Conservation (phyloP, 2,797 vertebrate genomes). For the Alosa sapidissima region DNA sequence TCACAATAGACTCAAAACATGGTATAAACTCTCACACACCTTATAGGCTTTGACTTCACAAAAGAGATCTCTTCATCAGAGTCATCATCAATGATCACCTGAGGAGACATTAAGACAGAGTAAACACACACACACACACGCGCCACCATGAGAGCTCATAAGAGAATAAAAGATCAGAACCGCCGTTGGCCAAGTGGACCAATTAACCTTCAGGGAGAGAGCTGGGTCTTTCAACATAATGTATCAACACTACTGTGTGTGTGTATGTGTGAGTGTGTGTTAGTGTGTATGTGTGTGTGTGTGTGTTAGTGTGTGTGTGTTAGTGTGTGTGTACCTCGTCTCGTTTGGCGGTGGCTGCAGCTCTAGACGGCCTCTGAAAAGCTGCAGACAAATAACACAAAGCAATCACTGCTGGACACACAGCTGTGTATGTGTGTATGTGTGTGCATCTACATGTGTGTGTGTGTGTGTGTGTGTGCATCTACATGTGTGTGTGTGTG, state of each 20-base stretch:
- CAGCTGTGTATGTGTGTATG: neutral
- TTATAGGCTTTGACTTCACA: conserved; percentile 32
- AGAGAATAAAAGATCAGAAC: too few relatives aligned
- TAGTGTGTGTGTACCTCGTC: neutral
- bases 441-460: too few relatives aligned
- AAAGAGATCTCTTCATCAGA: conserved; percentile 50
- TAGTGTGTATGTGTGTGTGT: too few relatives aligned
- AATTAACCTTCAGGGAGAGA: too few relatives aligned
- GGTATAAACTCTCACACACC: conserved; percentile 38
- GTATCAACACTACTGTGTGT: too few relatives aligned
- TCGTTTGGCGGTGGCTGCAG: neutral
- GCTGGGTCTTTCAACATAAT: too few relatives aligned
- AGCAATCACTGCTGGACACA: too few relatives aligned
- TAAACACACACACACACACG: neutral
- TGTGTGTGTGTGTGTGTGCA: too few relatives aligned
- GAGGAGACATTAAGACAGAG: neutral
- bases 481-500: too few relatives aligned
- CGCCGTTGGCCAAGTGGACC: too few relatives aligned
- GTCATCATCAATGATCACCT: conserved; percentile 57
- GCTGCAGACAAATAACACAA: neutral
- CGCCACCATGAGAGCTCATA: neutral
- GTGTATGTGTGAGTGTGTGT: neutral
- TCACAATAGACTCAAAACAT: neutral
- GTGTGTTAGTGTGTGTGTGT: neutral
- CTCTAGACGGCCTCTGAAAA: neutral